Evolutionary conservation across 2,888 invertebrate genomes (phyloP), one percentile per base, ranked within the genome.

Genomic region (Helobdella robusta): DNA sequence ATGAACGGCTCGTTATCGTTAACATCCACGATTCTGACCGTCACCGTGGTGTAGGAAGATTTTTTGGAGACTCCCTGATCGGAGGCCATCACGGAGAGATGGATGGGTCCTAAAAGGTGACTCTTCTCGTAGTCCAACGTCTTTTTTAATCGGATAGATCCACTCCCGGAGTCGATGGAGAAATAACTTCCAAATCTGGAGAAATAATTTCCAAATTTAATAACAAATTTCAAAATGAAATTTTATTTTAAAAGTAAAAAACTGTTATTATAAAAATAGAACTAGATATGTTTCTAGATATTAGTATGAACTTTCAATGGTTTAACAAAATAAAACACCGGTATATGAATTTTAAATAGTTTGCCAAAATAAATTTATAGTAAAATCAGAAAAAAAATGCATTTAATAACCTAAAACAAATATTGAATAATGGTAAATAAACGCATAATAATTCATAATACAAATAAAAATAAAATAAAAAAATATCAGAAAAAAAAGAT

Each of bases 1-100:
- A 70, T 69, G 6, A 58, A 50, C 8, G 70, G 70, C 2, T 65
- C 60, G 54, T 70, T 54, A 63, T 70, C 70, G 48, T 70, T 70
- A 36, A 68, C 59, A 36, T 70, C 70, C n/a, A 59, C 18, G 20
- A 70, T 68, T 11, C 59, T 25, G 0, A 70, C 66, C 3, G 63
- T 44, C 15, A 70, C 68, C 20, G 44, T 63, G 56, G 67, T 64
- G 28, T 68, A 59, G 11, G 58, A 64, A 4, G 68, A 65, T 30
- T 68, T 32, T 6, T 30, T 8, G 11, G 69, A 54, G 32, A 65
- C 68, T 15, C 70, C 69, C 18, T 20, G 52, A 50, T 70, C 70
- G 2, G 52, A 18, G 1, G 68, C 70, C n/a, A 61, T 40, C n/a
- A 69, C 68, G 0, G 59, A 44, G 30, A 68, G 48, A 15, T 65